These are phyloP conservation scores for Ardeotis arabs DNA, from an alignment of 2,113 vertebrate species.

Conservation along the genomic window DNA sequence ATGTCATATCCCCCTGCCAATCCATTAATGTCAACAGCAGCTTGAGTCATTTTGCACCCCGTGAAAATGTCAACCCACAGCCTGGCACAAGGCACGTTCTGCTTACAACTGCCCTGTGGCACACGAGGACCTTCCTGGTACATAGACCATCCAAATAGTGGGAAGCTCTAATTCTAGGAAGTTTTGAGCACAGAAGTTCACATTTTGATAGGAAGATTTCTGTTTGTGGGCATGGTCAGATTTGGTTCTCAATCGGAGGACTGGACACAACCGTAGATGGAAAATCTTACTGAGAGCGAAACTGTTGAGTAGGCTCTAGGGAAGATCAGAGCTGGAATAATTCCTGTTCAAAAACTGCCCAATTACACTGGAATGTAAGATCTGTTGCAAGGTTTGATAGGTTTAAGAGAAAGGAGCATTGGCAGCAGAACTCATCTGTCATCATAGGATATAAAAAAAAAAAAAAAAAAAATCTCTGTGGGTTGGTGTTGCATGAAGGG, in stretches of 20 bases:
- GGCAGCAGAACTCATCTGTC: slow-evolving; percentile 1
- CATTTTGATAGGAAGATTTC: background rate
- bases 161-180: background rate
- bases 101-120: background rate
- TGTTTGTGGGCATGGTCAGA: background rate
- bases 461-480: background rate
- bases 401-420: background rate
- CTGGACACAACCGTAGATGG: background rate
- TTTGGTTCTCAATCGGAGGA: background rate
- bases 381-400: background rate
- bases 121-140: background rate
- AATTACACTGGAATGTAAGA: background rate
- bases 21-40: background rate
- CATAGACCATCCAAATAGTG: background rate
- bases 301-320: background rate
- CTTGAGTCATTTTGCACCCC: background rate
- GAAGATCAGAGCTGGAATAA: background rate
- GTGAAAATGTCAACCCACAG: background rate
- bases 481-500: background rate
- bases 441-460: background rate
- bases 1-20: background rate
- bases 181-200: background rate
- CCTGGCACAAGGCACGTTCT: background rate
- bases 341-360: background rate
- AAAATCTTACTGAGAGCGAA: background rate